These are phyloP conservation scores for Pachyseris speciosa DNA, from an alignment of 64 coral and sea anemone genomes.

Conservation along the genomic window DNA sequence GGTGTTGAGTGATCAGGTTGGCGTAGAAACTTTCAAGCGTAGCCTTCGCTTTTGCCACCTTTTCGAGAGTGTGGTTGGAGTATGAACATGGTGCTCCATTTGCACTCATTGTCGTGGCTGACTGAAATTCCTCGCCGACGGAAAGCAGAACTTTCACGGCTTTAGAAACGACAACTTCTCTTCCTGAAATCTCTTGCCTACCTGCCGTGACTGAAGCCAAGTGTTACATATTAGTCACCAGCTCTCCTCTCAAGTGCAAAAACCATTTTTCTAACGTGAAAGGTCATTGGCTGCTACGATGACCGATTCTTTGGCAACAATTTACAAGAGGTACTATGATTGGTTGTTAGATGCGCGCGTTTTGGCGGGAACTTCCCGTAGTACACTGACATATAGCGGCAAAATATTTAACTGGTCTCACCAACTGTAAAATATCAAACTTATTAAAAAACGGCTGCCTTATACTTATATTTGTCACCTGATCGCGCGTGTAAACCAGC, in stretches of 20 bases:
- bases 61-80: slow-evolving; percentile 97
- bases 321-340: neutral
- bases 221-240: slow-evolving; percentile 5
- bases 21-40: slow-evolving; percentile 96
- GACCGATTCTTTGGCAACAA: neutral
- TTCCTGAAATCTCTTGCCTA: too few relatives aligned
- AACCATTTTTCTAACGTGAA: neutral
- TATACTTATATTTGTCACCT: too few relatives aligned
- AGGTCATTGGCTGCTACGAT: neutral
- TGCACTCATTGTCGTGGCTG: slow-evolving; percentile 87
- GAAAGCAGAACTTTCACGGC: neutral
- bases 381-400: too few relatives aligned
- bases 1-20: slow-evolving; percentile 88
- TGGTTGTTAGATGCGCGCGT: neutral
- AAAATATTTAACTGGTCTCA: too few relatives aligned
- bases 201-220: slow-evolving; percentile 16
- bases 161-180: neutral
- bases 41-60: slow-evolving; percentile 95
- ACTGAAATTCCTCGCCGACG: slow-evolving; percentile 10
- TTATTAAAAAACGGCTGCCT: too few relatives aligned
- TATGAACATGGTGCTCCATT: slow-evolving; percentile 75
- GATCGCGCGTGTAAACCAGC: too few relatives aligned
- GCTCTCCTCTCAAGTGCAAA: neutral
- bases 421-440: too few relatives aligned
- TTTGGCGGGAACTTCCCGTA: neutral